Evolutionary conservation across 2,113 vertebrate genomes (phyloP), one percentile per base, ranked within the genome.

Genomic region (Apus apus): DNA sequence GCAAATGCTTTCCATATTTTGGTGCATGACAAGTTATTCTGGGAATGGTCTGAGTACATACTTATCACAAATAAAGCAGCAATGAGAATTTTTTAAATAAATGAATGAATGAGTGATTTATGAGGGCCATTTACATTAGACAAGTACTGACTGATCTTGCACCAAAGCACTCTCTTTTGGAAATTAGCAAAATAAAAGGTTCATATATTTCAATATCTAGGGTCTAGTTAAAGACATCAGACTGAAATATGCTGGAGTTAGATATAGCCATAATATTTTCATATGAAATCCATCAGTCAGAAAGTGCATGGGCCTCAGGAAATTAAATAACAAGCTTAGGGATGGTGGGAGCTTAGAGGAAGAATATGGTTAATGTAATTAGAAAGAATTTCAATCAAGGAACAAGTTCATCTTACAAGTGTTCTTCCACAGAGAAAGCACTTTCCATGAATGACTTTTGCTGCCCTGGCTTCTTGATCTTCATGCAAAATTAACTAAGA

Each of bases 401-500:
- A 96, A 92, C 18, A 76, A 96, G 93, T 97, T 97, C 92, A 97
- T 93, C 67, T 90, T 83, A 46, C 74, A 64, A 94, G 67, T 92
- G 91, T 96, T 96, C 91, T 97, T 96, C 74, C 78, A 91, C 83
- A 94, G 93, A 85, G 93, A 94, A 95, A 87, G 85, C 64, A 66
- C 92, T 97, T 97, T 87, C 90, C 94, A 71, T 96, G 97, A 98
- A 98, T 94, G 96, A 97, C 96, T 98, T 97, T 91, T 97, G 83
- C 85, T 97, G 96, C 92, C 96, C 97, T 95, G 94, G 94, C 92
- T 97, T 94, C 97, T 97, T 97, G 97, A 97, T 98, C 96, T 98
- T 98, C 97, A 98, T 98, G 97, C 96, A 98, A 98, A 98, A 98
- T 98, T 98, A 98, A 97, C 97, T 97, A 98, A 97, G 94, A 83